Percentiles rank a stretch among this genome's conserved stretches.
These are phyloP conservation scores for Odontamblyopus lacepedii DNA, from an alignment of 2,797 vertebrate species.

Conservation along the genomic window DNA sequence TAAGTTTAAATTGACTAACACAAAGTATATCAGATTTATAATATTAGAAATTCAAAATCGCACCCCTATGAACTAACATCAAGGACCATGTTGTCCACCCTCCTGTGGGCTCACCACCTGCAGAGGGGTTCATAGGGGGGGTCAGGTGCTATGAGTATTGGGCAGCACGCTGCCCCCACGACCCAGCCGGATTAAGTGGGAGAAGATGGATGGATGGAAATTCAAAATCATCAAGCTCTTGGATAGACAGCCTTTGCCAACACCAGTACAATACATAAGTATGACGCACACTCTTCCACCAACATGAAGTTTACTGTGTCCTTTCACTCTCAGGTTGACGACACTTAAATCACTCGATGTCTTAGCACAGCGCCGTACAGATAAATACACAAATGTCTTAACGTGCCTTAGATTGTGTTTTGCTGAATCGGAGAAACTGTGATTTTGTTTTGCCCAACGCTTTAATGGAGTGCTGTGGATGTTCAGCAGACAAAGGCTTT, in stretches of 20 bases:
- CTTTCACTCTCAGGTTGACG: slow-evolving; percentile 71
- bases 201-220: no score
- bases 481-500: slow-evolving; percentile 53
- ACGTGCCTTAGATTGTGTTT: slow-evolving; percentile 57
- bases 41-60: not conserved
- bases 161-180: no score
- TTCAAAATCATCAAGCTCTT: slow-evolving; percentile 1
- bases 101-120: no score
- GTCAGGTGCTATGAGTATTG: no score
- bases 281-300: slow-evolving; percentile 29
- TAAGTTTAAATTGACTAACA: slow-evolving; percentile 13
- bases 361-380: slow-evolving; percentile 69
- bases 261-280: slow-evolving; percentile 41
- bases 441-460: slow-evolving; percentile 58
- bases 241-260: slow-evolving; percentile 40
- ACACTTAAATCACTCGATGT: slow-evolving; percentile 77
- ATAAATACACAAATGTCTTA: slow-evolving; percentile 73
- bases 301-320: slow-evolving; percentile 73
- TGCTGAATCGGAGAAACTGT: slow-evolving; percentile 72
- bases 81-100: no score
- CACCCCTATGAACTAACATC: no score
- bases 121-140: no score
- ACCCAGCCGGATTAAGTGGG: no score
- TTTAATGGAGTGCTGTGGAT: slow-evolving; percentile 58
- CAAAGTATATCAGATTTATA: slow-evolving; percentile 16